A percentile compares a stretch with the other conserved stretches of the same genome.
phyloP scores from a whole-genome alignment of 2,113 vertebrate genomes.

The Paratilapia polleni region DNA sequence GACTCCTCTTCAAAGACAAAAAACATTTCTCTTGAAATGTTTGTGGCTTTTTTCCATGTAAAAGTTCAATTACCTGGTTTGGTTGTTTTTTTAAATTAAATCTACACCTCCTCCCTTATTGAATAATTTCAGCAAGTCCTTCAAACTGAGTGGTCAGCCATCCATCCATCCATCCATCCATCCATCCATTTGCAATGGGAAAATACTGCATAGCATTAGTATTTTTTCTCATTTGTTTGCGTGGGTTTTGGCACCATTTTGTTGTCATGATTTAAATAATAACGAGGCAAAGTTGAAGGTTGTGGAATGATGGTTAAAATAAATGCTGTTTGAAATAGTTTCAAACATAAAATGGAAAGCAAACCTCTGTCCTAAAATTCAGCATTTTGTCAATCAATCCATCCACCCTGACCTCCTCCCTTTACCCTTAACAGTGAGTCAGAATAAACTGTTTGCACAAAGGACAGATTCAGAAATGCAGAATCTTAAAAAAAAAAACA shows the following conservation, averaged over 20 bases:
- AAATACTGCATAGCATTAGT: not conserved
- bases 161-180: not conserved
- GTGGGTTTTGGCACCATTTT: too few species aligned
- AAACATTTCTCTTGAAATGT: too few species aligned
- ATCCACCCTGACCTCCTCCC: not conserved
- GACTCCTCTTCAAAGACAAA: too few species aligned
- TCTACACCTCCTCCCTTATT: not conserved
- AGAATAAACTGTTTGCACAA: not conserved
- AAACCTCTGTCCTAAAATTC: not conserved
- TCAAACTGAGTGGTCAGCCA: not conserved
- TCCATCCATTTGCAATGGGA: too few species aligned
- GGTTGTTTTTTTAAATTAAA: not conserved
- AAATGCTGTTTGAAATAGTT: not conserved
- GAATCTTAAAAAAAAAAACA: not conserved
- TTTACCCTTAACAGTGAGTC: accelerated
- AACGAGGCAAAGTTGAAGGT: too few species aligned
- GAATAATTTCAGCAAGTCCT: too few species aligned
- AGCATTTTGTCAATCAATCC: not conserved
- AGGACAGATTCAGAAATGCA: not conserved
- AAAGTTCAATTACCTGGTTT: too few species aligned
- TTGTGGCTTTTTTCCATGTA: too few species aligned
- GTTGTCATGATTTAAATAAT: too few species aligned
- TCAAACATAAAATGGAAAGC: not conserved
- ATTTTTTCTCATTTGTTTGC: not conserved
- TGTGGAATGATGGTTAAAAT: too few species aligned